These are phyloP conservation scores for Orius insidiosus DNA, from an alignment of 1,140 invertebrate species.

Conservation along the genomic window DNA sequence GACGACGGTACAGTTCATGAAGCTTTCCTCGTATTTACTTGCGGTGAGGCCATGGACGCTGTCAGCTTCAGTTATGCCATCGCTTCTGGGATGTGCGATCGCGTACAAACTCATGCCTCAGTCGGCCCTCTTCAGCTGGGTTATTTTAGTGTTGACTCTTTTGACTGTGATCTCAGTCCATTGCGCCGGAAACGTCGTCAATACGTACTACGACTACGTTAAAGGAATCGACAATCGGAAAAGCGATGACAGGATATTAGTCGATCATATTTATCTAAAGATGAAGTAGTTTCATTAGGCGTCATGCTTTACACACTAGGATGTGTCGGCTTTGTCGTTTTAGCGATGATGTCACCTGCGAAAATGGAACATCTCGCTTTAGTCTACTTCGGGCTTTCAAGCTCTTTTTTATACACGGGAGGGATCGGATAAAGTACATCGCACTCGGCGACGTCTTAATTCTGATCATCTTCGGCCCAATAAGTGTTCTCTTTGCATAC, in stretches of 20 bases:
- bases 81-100: conserved; percentile 65
- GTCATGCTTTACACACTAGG: conserved; percentile 73
- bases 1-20: conserved; percentile 17
- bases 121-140: conserved; percentile 52
- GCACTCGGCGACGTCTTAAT: conserved; percentile 48
- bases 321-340: conserved; percentile 69
- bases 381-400: conserved; percentile 88
- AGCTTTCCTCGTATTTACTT: conserved; percentile 62
- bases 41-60: conserved; percentile 84
- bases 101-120: conserved; percentile 54
- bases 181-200: conserved; percentile 90
- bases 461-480: conserved; percentile 82
- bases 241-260: conserved; percentile 80
- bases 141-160: conserved; percentile 61
- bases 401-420: conserved; percentile 70
- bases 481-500: conserved; percentile 86
- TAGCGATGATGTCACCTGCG: conserved; percentile 65
- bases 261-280: conserved; percentile 73
- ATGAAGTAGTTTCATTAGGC: conserved; percentile 65
- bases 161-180: conserved; percentile 80
- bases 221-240: conserved; percentile 84
- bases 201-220: conserved; percentile 88
- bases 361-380: conserved; percentile 86
- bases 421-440: conserved; percentile 43
- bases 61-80: conserved; percentile 77